phyloP scores from a whole-genome alignment of 1,140 invertebrate species.

The Drosophila neocordata region DNA sequence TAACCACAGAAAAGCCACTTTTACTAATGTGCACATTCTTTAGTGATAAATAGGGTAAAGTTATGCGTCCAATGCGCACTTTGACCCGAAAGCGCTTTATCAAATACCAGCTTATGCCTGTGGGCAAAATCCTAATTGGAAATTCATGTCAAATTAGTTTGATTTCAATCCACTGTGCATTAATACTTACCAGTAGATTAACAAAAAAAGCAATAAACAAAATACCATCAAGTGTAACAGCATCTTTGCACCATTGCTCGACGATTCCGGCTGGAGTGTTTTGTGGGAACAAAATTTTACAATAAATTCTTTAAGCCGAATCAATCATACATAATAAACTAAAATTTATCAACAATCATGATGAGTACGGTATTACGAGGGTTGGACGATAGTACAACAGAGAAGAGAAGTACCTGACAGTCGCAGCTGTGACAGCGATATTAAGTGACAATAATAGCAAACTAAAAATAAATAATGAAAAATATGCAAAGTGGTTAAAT shows the following conservation, averaged over 20 bases:
- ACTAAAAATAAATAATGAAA: too few species aligned
- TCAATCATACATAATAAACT: slow-evolving; percentile 7
- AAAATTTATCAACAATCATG: slow-evolving; percentile 10
- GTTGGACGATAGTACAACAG: not conserved
- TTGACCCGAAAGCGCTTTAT: slow-evolving; percentile 86
- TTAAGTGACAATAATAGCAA: not conserved
- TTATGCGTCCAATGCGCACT: slow-evolving; percentile 87
- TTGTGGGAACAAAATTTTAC: not conserved
- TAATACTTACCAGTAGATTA: slow-evolving; percentile 71
- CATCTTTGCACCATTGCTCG: slow-evolving; percentile 55
- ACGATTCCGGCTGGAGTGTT: not conserved
- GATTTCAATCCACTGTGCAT: not conserved
- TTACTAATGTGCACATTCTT: slow-evolving; percentile 87
- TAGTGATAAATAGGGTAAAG: slow-evolving; percentile 86
- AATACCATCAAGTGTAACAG: slow-evolving; percentile 66
- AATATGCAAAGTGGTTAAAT: too few species aligned
- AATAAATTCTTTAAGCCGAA: not conserved
- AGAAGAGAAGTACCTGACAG: not conserved
- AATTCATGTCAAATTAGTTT: slow-evolving; percentile 16
- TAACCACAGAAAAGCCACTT: slow-evolving; percentile 88
- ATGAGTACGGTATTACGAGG: not conserved
- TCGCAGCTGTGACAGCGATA: not conserved
- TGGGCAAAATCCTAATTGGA: slow-evolving; percentile 86
- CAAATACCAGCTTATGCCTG: slow-evolving; percentile 86
- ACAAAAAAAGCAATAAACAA: slow-evolving; percentile 57